Evolutionary conservation across 1,140 invertebrate species (phyloP).

Genomic region (Drosophila littoralis): DNA sequence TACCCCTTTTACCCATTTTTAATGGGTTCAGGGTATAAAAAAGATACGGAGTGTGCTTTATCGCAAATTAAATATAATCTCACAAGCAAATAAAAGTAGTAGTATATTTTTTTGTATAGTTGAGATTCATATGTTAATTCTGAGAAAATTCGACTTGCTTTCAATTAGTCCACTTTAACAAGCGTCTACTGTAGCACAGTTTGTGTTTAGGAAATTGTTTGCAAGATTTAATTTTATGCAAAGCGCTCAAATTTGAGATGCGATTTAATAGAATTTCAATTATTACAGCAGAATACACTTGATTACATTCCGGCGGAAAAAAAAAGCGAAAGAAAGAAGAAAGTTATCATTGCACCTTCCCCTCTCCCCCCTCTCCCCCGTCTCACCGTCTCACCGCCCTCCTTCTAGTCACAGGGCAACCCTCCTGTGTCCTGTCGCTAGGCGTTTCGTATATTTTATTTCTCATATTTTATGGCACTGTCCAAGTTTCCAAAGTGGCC

Average conservation of each 20-base stretch:
- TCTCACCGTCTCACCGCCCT: no score
- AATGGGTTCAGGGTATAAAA: no score
- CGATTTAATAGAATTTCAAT: constrained; percentile 30
- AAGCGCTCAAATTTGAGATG: constrained; percentile 12
- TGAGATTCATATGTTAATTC: background rate
- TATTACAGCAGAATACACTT: constrained; percentile 41
- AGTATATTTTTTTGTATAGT: background rate
- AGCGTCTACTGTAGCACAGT: constrained; percentile 1
- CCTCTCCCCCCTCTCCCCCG: no score
- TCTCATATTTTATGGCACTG: constrained; percentile 10
- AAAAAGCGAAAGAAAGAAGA: background rate
- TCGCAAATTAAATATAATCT: no score
- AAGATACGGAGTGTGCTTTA: no score
- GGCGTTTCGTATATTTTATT: constrained; percentile 1
- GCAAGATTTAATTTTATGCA: constrained; percentile 19
- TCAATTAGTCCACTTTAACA: constrained; percentile 4
- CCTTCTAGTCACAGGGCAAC: no score
- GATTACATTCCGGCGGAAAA: constrained; percentile 5
- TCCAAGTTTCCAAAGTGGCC: background rate
- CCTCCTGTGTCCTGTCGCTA: background rate
- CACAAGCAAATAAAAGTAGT: no score
- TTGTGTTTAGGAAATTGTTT: background rate
- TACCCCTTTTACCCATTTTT: no score
- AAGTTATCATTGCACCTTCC: no score
- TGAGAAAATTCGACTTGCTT: background rate